Evolutionary conservation across 2,113 vertebrate genomes (phyloP).

Genomic region (Istiophorus platypterus): DNA sequence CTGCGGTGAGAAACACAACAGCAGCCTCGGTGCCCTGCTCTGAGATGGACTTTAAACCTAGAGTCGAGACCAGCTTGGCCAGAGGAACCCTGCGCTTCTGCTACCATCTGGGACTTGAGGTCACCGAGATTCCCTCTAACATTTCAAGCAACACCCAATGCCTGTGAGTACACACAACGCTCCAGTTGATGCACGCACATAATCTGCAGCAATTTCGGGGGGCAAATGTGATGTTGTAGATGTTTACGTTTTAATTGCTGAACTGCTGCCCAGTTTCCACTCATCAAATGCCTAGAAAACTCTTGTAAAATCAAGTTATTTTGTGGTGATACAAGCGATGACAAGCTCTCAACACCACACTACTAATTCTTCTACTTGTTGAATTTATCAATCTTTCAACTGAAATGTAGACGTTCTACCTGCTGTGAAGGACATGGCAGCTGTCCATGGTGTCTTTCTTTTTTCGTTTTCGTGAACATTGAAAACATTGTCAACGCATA

Average conservation of each 20-base stretch:
- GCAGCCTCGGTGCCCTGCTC: neutral
- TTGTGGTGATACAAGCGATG: neutral
- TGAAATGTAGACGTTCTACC: neutral
- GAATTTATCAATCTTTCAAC: too few relatives aligned
- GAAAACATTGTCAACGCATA: neutral
- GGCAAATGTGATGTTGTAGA: neutral
- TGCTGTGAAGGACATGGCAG: neutral
- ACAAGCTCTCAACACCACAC: neutral
- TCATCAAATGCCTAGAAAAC: too few relatives aligned
- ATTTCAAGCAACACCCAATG: slow-evolving; percentile 66
- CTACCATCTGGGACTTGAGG: slow-evolving; percentile 30
- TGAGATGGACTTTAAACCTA: slow-evolving; percentile 20
- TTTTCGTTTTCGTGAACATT: neutral
- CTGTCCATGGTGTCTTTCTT: neutral
- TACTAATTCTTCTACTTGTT: neutral
- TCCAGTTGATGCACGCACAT: neutral
- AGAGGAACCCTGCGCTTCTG: slow-evolving; percentile 23
- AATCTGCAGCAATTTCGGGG: neutral
- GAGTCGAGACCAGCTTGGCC: slow-evolving; percentile 1
- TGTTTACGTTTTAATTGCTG: neutral
- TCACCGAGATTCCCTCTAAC: slow-evolving; percentile 60
- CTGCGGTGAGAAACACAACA: slow-evolving; percentile 22
- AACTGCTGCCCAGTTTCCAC: neutral
- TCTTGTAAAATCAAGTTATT: too few relatives aligned
- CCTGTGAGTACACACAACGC: slow-evolving; percentile 78